Percentiles rank a stretch among this genome's conserved stretches.
These are phyloP conservation scores for Camponotus floridanus DNA, from an alignment of 1,140 invertebrate species.

Conservation along the genomic window DNA sequence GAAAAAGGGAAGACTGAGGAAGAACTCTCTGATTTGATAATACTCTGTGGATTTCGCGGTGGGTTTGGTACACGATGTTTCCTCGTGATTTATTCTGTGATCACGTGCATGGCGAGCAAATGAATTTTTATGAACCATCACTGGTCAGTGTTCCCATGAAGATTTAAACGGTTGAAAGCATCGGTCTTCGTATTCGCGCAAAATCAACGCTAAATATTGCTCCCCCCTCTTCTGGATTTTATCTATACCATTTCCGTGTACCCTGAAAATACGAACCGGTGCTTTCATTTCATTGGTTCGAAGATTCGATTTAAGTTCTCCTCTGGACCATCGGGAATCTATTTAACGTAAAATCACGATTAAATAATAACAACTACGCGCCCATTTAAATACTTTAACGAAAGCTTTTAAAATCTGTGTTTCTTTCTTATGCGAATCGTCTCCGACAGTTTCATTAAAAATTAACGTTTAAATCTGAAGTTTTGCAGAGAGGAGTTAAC, in stretches of 20 bases:
- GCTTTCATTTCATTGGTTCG: constrained; percentile 21
- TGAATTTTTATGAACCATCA: constrained; percentile 65
- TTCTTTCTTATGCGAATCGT: constrained; percentile 29
- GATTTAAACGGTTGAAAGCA: constrained; percentile 46
- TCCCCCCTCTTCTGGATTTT: constrained; percentile 11
- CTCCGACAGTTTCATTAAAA: constrained; percentile 46
- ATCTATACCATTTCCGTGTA: background rate
- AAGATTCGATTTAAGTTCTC: constrained; percentile 28
- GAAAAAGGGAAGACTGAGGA: constrained; percentile 71
- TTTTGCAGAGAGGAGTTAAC: constrained; percentile 37
- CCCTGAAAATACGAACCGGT: constrained; percentile 40
- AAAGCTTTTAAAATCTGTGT: constrained; percentile 31
- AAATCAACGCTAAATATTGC: constrained; percentile 57
- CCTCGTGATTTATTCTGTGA: constrained; percentile 67
- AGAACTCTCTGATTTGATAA: constrained; percentile 76
- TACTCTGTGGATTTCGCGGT: constrained; percentile 70
- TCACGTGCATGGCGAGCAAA: constrained; percentile 50
- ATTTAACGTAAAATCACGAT: background rate
- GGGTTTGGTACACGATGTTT: constrained; percentile 62
- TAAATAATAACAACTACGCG: constrained; percentile 33
- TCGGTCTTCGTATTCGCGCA: constrained; percentile 20
- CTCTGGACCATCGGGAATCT: background rate
- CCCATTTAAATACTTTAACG: constrained; percentile 39
- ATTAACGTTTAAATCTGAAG: constrained; percentile 51
- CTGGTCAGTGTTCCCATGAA: constrained; percentile 26